These are phyloP conservation scores for Folsomia candida DNA, from an alignment of 2,888 invertebrate species.

Conservation along the genomic window DNA sequence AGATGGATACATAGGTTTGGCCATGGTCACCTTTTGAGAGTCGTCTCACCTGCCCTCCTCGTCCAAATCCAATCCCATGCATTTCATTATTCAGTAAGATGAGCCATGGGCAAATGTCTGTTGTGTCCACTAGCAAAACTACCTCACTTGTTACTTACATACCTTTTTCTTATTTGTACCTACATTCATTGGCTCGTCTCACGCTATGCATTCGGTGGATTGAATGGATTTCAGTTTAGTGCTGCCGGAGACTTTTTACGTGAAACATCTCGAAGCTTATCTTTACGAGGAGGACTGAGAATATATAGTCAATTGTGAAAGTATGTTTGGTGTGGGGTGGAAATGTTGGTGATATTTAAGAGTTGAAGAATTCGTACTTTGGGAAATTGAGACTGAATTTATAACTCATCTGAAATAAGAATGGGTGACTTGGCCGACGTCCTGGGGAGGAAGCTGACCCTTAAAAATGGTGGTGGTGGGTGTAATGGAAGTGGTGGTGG, in stretches of 20 bases:
- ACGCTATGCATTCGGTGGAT: background rate
- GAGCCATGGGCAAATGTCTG: no score
- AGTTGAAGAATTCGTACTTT: no score
- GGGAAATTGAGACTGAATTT: no score
- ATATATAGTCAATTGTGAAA: no score
- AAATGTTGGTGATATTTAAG: no score
- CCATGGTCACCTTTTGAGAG: background rate
- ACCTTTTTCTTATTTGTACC: background rate
- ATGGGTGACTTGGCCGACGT: constrained; percentile 39
- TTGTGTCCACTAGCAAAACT: no score
- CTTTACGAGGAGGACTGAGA: no score
- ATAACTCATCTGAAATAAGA: no score
- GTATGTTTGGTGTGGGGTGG: no score
- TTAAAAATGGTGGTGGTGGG: constrained; percentile 32
- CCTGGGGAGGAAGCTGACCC: constrained; percentile 40
- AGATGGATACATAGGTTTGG: background rate
- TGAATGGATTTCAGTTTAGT: background rate
- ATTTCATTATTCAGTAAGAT: no score
- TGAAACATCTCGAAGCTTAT: background rate
- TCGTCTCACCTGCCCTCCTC: background rate
- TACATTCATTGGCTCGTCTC: background rate
- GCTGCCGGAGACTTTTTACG: background rate
- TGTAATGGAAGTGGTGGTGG: constrained; percentile 27
- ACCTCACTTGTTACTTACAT: no score
- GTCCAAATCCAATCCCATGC: no score